phyloP scores from a whole-genome alignment of 1,140 invertebrate species.

The Capitella teleta region DNA sequence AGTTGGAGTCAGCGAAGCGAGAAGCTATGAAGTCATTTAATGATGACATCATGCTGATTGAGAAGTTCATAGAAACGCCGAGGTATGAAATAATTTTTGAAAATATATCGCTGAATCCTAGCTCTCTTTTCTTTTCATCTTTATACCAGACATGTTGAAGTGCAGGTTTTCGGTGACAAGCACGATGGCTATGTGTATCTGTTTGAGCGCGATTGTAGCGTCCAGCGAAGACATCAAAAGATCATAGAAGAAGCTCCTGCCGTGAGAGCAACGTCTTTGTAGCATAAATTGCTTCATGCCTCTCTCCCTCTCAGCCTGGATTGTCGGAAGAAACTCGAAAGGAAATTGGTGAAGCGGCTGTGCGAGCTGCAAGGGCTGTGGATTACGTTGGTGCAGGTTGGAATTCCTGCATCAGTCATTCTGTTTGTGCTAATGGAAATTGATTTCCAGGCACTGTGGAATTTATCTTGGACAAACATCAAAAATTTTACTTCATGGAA shows the following conservation, averaged over 20 bases:
- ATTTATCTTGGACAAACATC: conserved; percentile 47
- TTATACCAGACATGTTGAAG: conserved; percentile 83
- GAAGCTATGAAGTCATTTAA: conserved; percentile 93
- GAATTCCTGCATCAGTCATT: no score
- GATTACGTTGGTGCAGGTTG: conserved; percentile 67
- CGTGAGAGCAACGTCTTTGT: background rate
- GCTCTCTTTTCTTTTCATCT: no score
- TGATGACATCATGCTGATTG: conserved; percentile 77
- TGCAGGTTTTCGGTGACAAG: conserved; percentile 58
- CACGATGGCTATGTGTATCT: conserved; percentile 59
- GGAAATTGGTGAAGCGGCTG: conserved; percentile 76
- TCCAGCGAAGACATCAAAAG: conserved; percentile 94
- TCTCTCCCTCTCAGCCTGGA: conserved; percentile 49
- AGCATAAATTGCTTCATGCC: background rate
- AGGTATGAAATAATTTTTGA: no score
- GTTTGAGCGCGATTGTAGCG: conserved; percentile 87
- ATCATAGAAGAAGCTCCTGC: conserved; percentile 97
- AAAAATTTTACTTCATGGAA: conserved; percentile 92
- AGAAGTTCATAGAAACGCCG: conserved; percentile 77
- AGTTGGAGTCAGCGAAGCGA: conserved; percentile 82
- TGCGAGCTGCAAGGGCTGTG: conserved; percentile 80
- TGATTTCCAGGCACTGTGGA: conserved; percentile 43
- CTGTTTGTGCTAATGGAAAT: no score
- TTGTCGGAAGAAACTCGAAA: conserved; percentile 62
- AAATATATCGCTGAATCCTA: no score